These are phyloP conservation scores for Pachypanchax playfairii DNA, from an alignment of 2,113 vertebrate species.

Conservation along the genomic window DNA sequence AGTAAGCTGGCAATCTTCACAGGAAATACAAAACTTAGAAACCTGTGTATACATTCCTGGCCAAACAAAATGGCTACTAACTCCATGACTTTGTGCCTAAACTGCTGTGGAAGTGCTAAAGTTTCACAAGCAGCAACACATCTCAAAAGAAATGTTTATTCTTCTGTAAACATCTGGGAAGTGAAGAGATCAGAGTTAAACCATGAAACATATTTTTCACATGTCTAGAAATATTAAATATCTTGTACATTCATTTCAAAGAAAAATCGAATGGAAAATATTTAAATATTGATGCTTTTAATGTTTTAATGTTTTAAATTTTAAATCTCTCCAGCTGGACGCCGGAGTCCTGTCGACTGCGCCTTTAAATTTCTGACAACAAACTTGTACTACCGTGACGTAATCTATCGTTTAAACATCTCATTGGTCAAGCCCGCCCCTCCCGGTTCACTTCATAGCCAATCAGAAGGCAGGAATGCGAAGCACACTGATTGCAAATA, in stretches of 20 bases:
- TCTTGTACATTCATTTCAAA: too few relatives aligned
- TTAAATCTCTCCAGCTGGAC: too few relatives aligned
- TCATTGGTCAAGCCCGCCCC: slow-evolving; percentile 31
- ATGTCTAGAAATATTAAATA: not conserved
- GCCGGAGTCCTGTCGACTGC: not conserved
- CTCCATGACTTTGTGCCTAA: too few relatives aligned
- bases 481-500: slow-evolving; percentile 66
- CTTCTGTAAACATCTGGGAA: too few relatives aligned
- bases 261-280: too few relatives aligned
- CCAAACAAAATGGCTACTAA: not conserved
- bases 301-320: too few relatives aligned
- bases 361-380: not conserved
- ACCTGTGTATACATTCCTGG: not conserved
- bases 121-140: too few relatives aligned
- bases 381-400: slow-evolving; percentile 8
- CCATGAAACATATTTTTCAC: too few relatives aligned
- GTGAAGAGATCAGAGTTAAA: too few relatives aligned
- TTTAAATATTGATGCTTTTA: too few relatives aligned
- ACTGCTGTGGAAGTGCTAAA: too few relatives aligned
- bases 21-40: not conserved
- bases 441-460: slow-evolving; percentile 12
- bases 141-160: too few relatives aligned
- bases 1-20: not conserved
- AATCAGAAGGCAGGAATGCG: slow-evolving; percentile 57
- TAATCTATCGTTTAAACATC: not conserved